phyloP scores from a whole-genome alignment of 2,797 vertebrate genomes.

The Strix occidentalis region DNA sequence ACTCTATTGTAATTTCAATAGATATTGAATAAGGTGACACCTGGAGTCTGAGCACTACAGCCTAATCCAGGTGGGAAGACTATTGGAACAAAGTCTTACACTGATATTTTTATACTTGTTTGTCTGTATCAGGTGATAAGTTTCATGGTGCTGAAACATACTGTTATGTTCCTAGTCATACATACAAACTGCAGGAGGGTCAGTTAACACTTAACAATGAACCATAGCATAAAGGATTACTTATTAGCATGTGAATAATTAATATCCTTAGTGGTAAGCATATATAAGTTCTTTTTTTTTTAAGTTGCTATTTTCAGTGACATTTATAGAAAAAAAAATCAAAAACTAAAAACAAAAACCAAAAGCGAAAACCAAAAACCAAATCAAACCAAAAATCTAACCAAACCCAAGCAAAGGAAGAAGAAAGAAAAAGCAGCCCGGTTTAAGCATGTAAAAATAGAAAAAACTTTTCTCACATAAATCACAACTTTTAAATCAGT shows the following conservation, averaged over 20 bases:
- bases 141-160: not conserved
- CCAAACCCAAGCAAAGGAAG: not conserved
- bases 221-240: not conserved
- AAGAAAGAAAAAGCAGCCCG: not conserved
- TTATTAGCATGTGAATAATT: not conserved
- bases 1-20: not conserved
- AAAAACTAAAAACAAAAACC: fast-evolving
- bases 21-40: not conserved
- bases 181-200: not conserved
- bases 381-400: not conserved
- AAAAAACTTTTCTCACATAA: not conserved
- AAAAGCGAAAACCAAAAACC: not conserved
- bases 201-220: not conserved
- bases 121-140: not conserved
- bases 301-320: not conserved
- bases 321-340: not conserved
- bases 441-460: not conserved
- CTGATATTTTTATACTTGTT: not conserved
- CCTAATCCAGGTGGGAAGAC: not conserved
- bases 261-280: not conserved
- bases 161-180: not conserved
- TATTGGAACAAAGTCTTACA: not conserved
- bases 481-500: not conserved
- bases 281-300: not conserved
- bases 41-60: not conserved